Conservation (phyloP, 2,113 vertebrate species). For the Asarcornis scutulata region DNA sequence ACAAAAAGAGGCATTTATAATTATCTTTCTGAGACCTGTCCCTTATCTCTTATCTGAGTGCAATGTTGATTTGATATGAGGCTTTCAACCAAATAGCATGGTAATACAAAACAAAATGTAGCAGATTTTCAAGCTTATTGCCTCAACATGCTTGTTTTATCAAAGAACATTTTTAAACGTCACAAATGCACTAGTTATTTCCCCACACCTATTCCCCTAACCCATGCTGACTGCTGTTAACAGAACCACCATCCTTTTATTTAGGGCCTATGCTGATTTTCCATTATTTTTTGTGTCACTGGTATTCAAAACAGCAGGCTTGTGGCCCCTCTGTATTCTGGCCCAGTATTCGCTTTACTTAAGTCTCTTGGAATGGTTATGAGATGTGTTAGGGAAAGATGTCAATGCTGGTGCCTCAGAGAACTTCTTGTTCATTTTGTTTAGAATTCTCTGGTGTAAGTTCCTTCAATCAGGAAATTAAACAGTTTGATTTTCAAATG, state of each 20-base stretch:
- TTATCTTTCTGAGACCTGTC: background rate
- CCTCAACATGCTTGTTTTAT: background rate
- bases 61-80: background rate
- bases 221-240: background rate
- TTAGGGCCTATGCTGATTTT: background rate
- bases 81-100: background rate
- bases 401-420: background rate
- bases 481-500: background rate
- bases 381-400: background rate
- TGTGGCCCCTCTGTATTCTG: background rate
- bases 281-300: background rate
- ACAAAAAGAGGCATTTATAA: background rate
- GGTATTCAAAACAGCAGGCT: background rate
- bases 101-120: background rate
- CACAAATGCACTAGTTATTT: background rate
- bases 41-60: background rate
- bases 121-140: background rate
- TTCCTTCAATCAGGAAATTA: background rate
- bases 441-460: background rate
- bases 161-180: background rate
- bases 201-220: background rate
- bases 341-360: background rate
- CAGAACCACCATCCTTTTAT: background rate
- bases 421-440: background rate
- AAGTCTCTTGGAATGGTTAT: background rate